Conservation (phyloP, 2,888 invertebrate species). For the Drepana falcataria region DNA sequence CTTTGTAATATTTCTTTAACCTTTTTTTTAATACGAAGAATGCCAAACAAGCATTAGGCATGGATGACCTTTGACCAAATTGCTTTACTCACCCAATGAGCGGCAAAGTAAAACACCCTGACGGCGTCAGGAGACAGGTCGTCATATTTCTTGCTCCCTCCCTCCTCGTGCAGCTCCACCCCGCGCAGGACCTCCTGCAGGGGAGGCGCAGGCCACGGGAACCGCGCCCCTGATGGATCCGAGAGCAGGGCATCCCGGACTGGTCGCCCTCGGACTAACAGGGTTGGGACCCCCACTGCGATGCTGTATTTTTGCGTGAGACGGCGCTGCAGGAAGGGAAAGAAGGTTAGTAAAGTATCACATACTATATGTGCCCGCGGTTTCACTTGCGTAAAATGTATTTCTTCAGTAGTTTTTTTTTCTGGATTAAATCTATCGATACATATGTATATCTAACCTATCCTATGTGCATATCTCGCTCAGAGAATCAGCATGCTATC, state of each 20-base stretch:
- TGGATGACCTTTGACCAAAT: too few species aligned
- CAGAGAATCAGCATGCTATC: too few species aligned
- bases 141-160: conserved; percentile 67
- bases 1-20: too few species aligned
- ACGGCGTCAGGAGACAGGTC: conserved; percentile 80
- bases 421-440: too few species aligned
- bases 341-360: too few species aligned
- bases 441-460: too few species aligned
- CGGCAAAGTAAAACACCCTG: conserved; percentile 91
- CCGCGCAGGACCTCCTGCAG: conserved; percentile 78
- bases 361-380: too few species aligned
- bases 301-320: conserved; percentile 87
- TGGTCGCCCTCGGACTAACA: conserved; percentile 85
- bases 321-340: conserved; percentile 78
- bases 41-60: too few species aligned
- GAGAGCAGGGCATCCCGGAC: conserved; percentile 82
- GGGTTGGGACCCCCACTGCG: conserved; percentile 85
- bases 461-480: too few species aligned
- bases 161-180: conserved; percentile 60
- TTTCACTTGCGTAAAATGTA: too few species aligned
- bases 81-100: conserved; percentile 92
- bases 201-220: conserved; percentile 89
- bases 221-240: conserved; percentile 81
- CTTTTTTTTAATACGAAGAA: too few species aligned
- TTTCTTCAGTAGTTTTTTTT: too few species aligned